Conservation (phyloP, 2,888 invertebrate genomes). For the Phragmatobia fuliginosa region DNA sequence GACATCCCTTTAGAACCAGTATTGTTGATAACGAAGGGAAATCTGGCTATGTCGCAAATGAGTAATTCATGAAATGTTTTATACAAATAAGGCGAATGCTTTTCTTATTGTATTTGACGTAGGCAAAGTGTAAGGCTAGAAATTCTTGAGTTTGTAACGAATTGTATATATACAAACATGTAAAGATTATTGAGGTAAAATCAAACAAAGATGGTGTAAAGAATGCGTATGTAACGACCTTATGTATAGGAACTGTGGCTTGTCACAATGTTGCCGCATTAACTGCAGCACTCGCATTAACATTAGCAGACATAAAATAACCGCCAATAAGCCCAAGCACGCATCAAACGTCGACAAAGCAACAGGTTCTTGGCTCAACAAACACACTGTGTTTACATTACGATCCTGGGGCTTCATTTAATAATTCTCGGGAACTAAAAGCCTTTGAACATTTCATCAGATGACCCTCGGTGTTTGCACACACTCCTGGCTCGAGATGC, state of each 20-base stretch:
- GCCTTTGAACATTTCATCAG: constrained; percentile 87
- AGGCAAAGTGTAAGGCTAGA: constrained; percentile 38
- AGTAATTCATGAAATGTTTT: constrained; percentile 70
- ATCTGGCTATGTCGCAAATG: constrained; percentile 71
- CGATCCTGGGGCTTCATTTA: constrained; percentile 86
- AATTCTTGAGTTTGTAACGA: constrained; percentile 23
- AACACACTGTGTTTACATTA: constrained; percentile 84
- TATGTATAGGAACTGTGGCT: constrained; percentile 45
- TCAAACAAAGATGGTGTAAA: constrained; percentile 48
- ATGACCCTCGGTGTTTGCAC: constrained; percentile 86
- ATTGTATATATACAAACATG: constrained; percentile 28
- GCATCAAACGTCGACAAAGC: constrained; percentile 84
- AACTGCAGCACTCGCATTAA: constrained; percentile 77
- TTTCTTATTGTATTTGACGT: constrained; percentile 39
- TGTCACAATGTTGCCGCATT: constrained; percentile 79
- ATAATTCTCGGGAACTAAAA: constrained; percentile 87
- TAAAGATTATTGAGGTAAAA: constrained; percentile 43
- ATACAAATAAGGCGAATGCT: constrained; percentile 65
- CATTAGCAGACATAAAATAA: constrained; percentile 84
- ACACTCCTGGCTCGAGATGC: constrained; percentile 85
- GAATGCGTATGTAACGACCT: constrained; percentile 25
- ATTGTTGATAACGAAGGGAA: constrained; percentile 80
- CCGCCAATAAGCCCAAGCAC: constrained; percentile 84
- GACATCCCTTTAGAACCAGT: constrained; percentile 75
- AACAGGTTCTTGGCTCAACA: constrained; percentile 84